phyloP scores from a whole-genome alignment of 2,888 invertebrate genomes.

The Himalopsyche japonica region DNA sequence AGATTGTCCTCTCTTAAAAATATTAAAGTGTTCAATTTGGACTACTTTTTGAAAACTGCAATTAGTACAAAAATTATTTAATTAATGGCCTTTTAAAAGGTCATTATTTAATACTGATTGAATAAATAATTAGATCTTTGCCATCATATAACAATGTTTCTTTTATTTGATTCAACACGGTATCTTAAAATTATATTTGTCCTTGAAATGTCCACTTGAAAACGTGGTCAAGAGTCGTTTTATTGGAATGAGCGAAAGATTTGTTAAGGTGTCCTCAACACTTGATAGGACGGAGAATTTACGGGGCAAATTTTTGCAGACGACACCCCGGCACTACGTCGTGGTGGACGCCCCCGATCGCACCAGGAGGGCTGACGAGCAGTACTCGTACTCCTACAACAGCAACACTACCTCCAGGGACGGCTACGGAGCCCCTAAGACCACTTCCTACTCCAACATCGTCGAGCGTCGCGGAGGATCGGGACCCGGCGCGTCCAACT shows the following conservation, averaged over 20 bases:
- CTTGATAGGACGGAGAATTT: not conserved
- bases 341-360: slow-evolving; percentile 75
- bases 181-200: not conserved
- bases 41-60: not conserved
- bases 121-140: not conserved
- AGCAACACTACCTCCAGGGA: slow-evolving; percentile 62
- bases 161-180: not conserved
- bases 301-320: slow-evolving; percentile 67
- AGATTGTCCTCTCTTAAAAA: not conserved
- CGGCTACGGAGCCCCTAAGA: slow-evolving; percentile 60
- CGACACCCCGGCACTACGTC: slow-evolving; percentile 88
- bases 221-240: not conserved
- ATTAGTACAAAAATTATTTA: not conserved
- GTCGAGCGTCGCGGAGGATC: slow-evolving; percentile 71
- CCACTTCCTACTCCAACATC: slow-evolving; percentile 68
- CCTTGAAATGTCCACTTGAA: not conserved
- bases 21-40: not conserved
- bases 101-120: too few species aligned
- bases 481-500: slow-evolving; percentile 68
- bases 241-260: not conserved
- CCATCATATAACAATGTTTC: not conserved
- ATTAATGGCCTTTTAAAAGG: too few species aligned
- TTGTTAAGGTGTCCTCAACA: not conserved
- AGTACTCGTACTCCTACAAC: slow-evolving; percentile 84
- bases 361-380: slow-evolving; percentile 73